phyloP scores from a whole-genome alignment of 2,113 vertebrate species.

The Esox niger region DNA sequence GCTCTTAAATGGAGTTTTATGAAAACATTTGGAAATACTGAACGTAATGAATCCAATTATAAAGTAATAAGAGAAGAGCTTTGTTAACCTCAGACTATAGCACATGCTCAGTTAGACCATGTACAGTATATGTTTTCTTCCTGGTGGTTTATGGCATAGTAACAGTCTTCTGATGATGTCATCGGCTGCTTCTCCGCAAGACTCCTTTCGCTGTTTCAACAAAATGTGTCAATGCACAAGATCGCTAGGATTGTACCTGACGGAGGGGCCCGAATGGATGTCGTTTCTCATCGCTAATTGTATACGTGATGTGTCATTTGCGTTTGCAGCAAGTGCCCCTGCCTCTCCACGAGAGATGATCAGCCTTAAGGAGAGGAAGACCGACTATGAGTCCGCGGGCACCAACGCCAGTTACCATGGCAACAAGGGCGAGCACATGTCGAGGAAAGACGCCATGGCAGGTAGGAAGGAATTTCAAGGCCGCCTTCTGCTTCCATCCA shows the following conservation, averaged over 20 bases:
- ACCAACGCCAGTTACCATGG: constrained; percentile 89
- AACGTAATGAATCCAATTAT: too few relatives aligned
- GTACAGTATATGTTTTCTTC: too few relatives aligned
- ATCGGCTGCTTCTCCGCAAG: too few relatives aligned
- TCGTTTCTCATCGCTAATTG: background rate
- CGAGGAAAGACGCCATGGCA: constrained; percentile 92
- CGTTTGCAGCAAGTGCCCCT: constrained; percentile 86
- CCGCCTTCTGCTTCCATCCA: background rate
- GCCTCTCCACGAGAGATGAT: constrained; percentile 97
- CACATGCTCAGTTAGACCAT: too few relatives aligned
- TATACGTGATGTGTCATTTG: constrained; percentile 15
- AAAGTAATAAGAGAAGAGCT: too few relatives aligned
- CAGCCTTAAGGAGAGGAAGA: constrained; percentile 94
- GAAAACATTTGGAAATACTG: too few relatives aligned
- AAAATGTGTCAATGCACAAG: too few relatives aligned
- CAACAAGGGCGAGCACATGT: constrained; percentile 93
- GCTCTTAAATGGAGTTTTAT: too few relatives aligned
- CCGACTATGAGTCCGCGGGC: constrained; percentile 91
- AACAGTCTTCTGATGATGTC: too few relatives aligned
- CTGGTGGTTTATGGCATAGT: too few relatives aligned
- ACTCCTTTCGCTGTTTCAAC: background rate
- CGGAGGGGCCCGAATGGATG: background rate
- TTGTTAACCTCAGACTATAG: too few relatives aligned
- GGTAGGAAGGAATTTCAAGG: constrained; percentile 67
- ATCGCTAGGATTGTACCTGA: background rate